A percentile compares a stretch with the other conserved stretches of the same genome.
Conservation (phyloP, 2,888 invertebrate species). For the Drosophila anceps region DNA sequence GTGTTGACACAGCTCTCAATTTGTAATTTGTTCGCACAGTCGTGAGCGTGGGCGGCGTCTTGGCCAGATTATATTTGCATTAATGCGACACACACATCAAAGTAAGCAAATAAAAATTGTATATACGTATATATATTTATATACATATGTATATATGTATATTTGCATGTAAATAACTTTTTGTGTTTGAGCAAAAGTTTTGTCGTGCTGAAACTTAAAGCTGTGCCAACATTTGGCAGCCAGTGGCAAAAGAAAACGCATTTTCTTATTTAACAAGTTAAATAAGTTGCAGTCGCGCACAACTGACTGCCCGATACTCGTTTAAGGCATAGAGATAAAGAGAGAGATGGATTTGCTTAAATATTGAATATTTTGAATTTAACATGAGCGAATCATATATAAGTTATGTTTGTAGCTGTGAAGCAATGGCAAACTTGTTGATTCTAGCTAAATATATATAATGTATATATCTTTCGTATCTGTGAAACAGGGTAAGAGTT, state of each 20-base stretch:
- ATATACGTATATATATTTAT: neutral
- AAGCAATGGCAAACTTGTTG: too few relatives aligned
- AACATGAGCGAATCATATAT: too few relatives aligned
- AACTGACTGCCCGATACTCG: neutral
- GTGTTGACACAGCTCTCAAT: slow-evolving; percentile 67
- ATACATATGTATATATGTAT: neutral
- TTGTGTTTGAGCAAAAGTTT: slow-evolving; percentile 27
- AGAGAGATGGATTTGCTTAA: neutral
- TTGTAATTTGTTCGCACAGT: slow-evolving; percentile 59
- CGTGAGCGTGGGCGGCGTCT: slow-evolving; percentile 1
- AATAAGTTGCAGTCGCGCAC: neutral
- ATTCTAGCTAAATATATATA: too few relatives aligned
- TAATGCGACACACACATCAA: slow-evolving; percentile 61
- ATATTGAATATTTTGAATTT: too few relatives aligned
- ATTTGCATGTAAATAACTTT: slow-evolving; percentile 19
- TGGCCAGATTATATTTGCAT: slow-evolving; percentile 65
- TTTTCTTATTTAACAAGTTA: slow-evolving; percentile 27
- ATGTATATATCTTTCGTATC: too few relatives aligned
- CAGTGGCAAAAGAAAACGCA: slow-evolving; percentile 28
- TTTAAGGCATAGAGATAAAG: neutral
- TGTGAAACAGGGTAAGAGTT: too few relatives aligned
- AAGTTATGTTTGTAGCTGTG: too few relatives aligned
- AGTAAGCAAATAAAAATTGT: slow-evolving; percentile 27
- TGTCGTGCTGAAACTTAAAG: slow-evolving; percentile 53
- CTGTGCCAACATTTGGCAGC: slow-evolving; percentile 48